Conservation (phyloP, 2,888 invertebrate species). For the Gibbula magus region DNA sequence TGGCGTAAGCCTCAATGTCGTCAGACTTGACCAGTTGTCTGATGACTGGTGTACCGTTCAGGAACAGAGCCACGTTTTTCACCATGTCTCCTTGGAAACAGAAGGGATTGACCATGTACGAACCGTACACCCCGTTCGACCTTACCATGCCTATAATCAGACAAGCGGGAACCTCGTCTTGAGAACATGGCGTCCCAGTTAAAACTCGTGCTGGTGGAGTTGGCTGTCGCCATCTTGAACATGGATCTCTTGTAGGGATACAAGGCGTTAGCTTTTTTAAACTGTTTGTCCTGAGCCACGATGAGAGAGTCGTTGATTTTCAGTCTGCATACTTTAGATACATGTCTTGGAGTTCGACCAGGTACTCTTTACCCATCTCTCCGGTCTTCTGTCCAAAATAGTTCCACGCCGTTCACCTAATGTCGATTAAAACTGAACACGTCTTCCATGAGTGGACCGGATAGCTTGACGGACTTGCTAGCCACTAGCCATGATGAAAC, state of each 20-base stretch:
- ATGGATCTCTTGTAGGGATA: not conserved
- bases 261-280: not conserved
- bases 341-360: constrained; percentile 28
- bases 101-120: not conserved
- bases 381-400: constrained; percentile 24
- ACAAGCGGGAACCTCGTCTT: not conserved
- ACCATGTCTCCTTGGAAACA: not conserved
- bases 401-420: constrained; percentile 30
- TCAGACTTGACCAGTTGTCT: not conserved
- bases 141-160: not conserved
- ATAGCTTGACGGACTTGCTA: constrained; percentile 26
- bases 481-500: constrained; percentile 19
- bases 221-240: not conserved
- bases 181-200: constrained; percentile 3
- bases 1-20: not conserved
- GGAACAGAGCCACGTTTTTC: not conserved
- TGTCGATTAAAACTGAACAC: constrained; percentile 30
- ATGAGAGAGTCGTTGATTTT: not conserved
- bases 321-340: not conserved
- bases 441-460: constrained; percentile 33
- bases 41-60: not conserved
- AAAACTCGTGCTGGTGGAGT: not conserved
- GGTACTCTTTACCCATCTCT: constrained; percentile 29
- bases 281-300: not conserved
- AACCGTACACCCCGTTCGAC: not conserved